Conservation (phyloP, 2,888 invertebrate species). For the Arctia plantaginis region DNA sequence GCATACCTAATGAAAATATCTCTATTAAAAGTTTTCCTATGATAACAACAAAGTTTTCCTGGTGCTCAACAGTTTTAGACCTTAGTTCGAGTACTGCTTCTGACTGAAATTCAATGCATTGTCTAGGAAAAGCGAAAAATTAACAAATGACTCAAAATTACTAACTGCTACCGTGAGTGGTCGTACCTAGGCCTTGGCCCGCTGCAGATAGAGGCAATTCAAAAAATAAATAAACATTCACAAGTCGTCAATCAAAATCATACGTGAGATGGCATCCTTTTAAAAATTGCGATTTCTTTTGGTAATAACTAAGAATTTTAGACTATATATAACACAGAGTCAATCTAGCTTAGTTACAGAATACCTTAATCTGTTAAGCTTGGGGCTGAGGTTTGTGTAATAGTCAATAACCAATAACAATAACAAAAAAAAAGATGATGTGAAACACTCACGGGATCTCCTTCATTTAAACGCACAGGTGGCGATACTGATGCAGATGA, state of each 20-base stretch:
- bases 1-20: not conserved
- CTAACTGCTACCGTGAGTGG: not conserved
- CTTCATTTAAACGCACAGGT: not conserved
- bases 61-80: not conserved
- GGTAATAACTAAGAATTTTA: too few relatives aligned
- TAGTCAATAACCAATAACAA: not conserved
- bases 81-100: not conserved
- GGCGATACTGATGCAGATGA: conserved; percentile 1
- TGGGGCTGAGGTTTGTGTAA: not conserved
- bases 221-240: too few relatives aligned
- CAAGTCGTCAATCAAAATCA: too few relatives aligned
- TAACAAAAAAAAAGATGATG: not conserved
- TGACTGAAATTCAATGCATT: not conserved
- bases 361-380: not conserved
- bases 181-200: not conserved
- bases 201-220: too few relatives aligned
- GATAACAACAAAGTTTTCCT: not conserved
- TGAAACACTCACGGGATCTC: conserved; percentile 5
- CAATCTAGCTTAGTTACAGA: too few relatives aligned
- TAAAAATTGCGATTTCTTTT: too few relatives aligned
- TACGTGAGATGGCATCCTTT: too few relatives aligned
- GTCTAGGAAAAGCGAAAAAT: not conserved
- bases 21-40: not conserved
- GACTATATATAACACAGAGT: too few relatives aligned
- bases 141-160: not conserved